Evolutionary conservation across 2,797 vertebrate genomes (phyloP).

Genomic region (Danio jaintianensis): DNA sequence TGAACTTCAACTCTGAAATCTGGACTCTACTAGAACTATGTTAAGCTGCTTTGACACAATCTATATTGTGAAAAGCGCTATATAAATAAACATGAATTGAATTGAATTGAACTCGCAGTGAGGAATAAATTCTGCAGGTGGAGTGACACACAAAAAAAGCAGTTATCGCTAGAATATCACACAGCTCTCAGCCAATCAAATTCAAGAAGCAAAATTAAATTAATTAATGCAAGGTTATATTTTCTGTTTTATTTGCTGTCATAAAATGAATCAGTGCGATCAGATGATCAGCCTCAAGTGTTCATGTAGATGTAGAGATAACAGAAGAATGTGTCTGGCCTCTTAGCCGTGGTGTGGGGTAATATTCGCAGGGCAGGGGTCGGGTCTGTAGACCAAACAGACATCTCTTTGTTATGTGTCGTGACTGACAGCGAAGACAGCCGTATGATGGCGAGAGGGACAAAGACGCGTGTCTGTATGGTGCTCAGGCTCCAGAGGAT

Average conservation of each 20-base stretch:
- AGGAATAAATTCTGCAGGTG: too few species aligned
- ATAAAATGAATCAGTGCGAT: not conserved
- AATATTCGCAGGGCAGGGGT: slow-evolving; percentile 25
- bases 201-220: too few species aligned
- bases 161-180: too few species aligned
- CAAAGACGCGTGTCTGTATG: slow-evolving; percentile 64
- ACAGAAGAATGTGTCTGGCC: slow-evolving; percentile 50
- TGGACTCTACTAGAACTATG: too few species aligned
- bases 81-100: too few species aligned
- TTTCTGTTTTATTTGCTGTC: not conserved
- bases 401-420: slow-evolving; percentile 71
- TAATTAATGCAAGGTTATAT: too few species aligned
- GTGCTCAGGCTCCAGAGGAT: slow-evolving; percentile 73
- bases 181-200: too few species aligned
- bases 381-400: slow-evolving; percentile 65
- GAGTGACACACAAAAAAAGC: too few species aligned
- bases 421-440: slow-evolving; percentile 50
- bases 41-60: too few species aligned
- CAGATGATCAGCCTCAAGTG: slow-evolving; percentile 7
- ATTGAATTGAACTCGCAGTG: too few species aligned
- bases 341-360: slow-evolving; percentile 48
- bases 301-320: slow-evolving; percentile 11
- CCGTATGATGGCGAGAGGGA: slow-evolving; percentile 41
- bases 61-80: too few species aligned
- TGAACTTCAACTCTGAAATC: too few species aligned